Evolutionary conservation across 2,888 invertebrate genomes (phyloP).

Genomic region (Rambutsinella grinnellia): DNA sequence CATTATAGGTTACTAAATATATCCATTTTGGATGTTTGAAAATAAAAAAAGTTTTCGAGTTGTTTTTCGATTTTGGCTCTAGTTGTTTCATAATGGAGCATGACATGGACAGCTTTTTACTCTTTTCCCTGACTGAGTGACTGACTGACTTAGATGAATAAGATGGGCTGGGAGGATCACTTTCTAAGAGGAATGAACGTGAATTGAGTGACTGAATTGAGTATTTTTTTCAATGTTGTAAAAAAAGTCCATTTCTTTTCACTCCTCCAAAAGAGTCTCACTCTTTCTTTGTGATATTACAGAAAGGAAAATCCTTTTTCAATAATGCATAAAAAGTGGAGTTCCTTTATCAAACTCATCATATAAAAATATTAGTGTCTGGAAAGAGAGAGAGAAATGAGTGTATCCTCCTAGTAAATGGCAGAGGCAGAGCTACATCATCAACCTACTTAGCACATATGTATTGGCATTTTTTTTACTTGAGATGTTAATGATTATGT

Average conservation of each 20-base stretch:
- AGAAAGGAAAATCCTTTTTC: too few relatives aligned
- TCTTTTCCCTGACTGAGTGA: conserved; percentile 23
- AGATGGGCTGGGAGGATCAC: conserved; percentile 61
- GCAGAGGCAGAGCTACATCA: background rate
- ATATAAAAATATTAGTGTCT: background rate
- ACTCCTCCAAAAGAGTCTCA: too few relatives aligned
- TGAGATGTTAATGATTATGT: conserved; percentile 4
- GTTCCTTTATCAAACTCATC: background rate
- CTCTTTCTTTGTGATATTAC: too few relatives aligned
- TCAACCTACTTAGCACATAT: conserved; percentile 50
- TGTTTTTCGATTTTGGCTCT: background rate
- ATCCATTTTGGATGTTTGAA: too few relatives aligned
- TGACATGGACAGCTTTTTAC: too few relatives aligned
- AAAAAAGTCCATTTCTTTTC: conserved; percentile 40
- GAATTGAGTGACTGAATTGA: conserved; percentile 52
- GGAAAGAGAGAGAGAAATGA: background rate
- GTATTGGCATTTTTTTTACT: conserved; percentile 48
- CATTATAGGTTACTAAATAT: too few relatives aligned
- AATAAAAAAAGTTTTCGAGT: background rate
- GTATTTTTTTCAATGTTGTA: conserved; percentile 18
- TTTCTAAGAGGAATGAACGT: conserved; percentile 62
- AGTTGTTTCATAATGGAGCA: too few relatives aligned
- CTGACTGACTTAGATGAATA: conserved; percentile 56
- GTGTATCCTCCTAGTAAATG: background rate
- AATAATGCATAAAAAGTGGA: too few relatives aligned